Evolutionary conservation across 2,888 invertebrate species (phyloP).

Genomic region (Nephrotoma appendiculata): DNA sequence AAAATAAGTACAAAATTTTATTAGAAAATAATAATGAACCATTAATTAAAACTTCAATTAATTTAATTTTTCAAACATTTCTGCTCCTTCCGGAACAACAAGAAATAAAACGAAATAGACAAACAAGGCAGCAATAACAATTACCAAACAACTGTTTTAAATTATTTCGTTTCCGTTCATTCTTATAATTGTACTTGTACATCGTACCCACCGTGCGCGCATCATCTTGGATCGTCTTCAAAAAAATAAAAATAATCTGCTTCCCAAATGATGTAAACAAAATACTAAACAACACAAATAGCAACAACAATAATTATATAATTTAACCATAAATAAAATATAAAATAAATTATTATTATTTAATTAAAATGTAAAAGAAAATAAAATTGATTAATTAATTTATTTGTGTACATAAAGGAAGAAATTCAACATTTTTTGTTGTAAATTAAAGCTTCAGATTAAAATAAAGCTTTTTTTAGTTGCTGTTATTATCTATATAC

Average conservation of each 20-base stretch:
- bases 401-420: not conserved
- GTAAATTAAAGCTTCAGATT: not conserved
- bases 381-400: not conserved
- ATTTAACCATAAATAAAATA: not conserved
- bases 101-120: not conserved
- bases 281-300: not conserved
- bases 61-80: not conserved
- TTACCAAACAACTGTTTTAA: not conserved
- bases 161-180: not conserved
- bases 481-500: not conserved
- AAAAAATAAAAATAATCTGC: not conserved
- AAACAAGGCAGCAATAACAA: not conserved
- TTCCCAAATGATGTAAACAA: not conserved
- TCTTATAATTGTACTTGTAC: not conserved
- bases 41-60: not conserved
- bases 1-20: too few relatives aligned
- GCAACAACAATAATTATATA: not conserved
- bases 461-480: not conserved
- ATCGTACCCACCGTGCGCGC: not conserved
- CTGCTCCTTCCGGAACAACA: not conserved
- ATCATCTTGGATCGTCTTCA: not conserved
- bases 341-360: not conserved
- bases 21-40: not conserved
- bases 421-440: not conserved
- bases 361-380: not conserved